Evolutionary conservation across 2,797 vertebrate genomes (phyloP), one percentile per base, ranked within the genome.

Genomic region (Oryzias dopingdopingensis): DNA sequence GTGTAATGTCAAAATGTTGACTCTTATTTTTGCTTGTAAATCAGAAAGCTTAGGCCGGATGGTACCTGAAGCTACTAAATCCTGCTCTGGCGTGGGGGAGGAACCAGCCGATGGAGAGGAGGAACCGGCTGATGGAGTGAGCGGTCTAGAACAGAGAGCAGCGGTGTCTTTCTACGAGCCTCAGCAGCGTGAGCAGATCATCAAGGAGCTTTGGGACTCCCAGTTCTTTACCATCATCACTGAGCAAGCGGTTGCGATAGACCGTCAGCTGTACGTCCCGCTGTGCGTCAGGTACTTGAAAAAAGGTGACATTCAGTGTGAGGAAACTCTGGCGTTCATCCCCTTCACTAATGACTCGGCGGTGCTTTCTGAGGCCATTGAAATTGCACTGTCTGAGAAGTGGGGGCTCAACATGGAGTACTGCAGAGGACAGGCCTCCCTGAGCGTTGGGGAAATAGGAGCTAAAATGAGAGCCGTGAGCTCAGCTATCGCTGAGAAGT

Each of bases 381-480:
- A 89, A 57, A 76, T 71, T 0, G 73, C 82, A 1, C 80, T 93
- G 52, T 89, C 92, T 41, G 88, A 92, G 65, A 93, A 92, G 48
- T 93, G 91, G 90, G 92, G 92, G 13, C 88, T 93, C 18, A 91
- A 92, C 72, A 91, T 93, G 90, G 88, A 83, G 53, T 89, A 83
- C 41, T 93, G 92, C 65, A 84, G 92, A 72, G 92, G 92, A 8
- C 91, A 91, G 70, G 84, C 90, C 20, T 72, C 79, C 59, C 64
- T 90, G 49, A 89, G 88, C 66, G 80, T 90, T 6, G 91, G 91
- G 37, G 71, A 78, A 37, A 77, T 86, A 4, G 89, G 90, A 43
- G 67, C 73, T 53, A 84, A 86, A 69, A 89, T 93, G 88, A 90
- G 81, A 62, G 82, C 77, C 22, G 90, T 90, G 0, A 88, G 89